A percentile compares a stretch with the other conserved stretches of the same genome.
phyloP scores from a whole-genome alignment of 2,797 vertebrate species.

The Rhinophrynus dorsalis region DNA sequence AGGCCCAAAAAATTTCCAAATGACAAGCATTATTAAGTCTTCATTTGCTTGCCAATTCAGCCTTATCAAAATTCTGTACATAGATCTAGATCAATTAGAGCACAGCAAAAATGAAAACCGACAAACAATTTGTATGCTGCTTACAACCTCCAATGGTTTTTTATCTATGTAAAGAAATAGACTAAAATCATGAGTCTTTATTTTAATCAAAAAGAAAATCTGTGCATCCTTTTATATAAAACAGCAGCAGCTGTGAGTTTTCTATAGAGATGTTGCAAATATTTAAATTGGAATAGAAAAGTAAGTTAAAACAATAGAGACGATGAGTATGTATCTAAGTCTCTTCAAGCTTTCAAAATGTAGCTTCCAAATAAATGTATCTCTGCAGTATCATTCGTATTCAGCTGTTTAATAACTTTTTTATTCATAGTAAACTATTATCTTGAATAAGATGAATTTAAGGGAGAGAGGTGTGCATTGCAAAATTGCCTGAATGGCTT shows the following conservation, averaged over 20 bases:
- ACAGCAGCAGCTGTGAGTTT: slow-evolving; percentile 23
- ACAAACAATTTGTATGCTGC: slow-evolving; percentile 12
- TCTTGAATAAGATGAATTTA: too few relatives aligned
- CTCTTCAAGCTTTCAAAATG: slow-evolving; percentile 2
- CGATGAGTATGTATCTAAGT: slow-evolving; percentile 6
- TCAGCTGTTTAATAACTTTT: too few relatives aligned
- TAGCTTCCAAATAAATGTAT: neutral
- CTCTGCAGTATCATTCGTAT: neutral
- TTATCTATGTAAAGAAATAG: slow-evolving; percentile 12
- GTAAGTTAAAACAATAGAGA: neutral
- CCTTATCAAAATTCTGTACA: slow-evolving; percentile 28
- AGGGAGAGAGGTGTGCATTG: too few relatives aligned
- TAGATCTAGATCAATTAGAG: slow-evolving; percentile 31
- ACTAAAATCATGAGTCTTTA: slow-evolving; percentile 16
- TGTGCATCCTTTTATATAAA: neutral
- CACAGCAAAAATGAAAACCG: slow-evolving; percentile 15
- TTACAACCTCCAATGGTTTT: neutral
- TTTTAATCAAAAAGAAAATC: slow-evolving; percentile 10
- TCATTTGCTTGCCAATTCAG: slow-evolving; percentile 19
- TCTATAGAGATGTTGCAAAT: slow-evolving; percentile 3
- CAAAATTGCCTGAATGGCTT: too few relatives aligned
- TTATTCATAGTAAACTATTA: too few relatives aligned
- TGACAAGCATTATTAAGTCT: slow-evolving; percentile 13
- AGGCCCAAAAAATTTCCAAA: too few relatives aligned
- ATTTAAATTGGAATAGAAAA: neutral